Evolutionary conservation across 1,140 invertebrate species (phyloP).

Genomic region (Eriosoma lanigerum): DNA sequence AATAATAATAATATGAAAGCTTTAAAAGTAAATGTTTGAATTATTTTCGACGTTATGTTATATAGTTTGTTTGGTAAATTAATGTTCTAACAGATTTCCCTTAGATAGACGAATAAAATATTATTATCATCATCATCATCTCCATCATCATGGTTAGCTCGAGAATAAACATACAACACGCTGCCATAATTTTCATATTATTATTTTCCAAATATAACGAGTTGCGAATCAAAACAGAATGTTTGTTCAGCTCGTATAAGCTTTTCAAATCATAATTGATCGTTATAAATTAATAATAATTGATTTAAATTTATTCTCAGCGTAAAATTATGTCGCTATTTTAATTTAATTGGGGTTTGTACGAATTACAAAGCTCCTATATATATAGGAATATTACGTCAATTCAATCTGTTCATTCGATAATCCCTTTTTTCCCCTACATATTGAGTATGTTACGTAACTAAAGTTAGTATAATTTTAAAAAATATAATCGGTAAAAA

Average conservation of each 20-base stretch:
- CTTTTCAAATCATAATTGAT: neutral
- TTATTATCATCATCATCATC: no score
- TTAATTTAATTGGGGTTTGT: neutral
- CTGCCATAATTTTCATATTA: neutral
- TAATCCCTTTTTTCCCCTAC: neutral
- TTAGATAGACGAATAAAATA: neutral
- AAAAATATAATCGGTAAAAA: neutral
- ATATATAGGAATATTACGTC: neutral
- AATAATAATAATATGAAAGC: neutral
- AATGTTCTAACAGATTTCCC: neutral
- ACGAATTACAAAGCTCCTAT: neutral
- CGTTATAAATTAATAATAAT: neutral
- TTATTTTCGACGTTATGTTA: neutral
- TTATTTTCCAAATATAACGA: neutral
- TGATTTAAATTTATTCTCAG: neutral
- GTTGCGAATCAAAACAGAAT: neutral
- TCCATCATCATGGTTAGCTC: no score
- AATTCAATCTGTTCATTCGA: neutral
- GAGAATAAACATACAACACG: neutral
- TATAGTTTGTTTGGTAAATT: neutral
- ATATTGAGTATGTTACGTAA: neutral
- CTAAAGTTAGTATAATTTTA: no score
- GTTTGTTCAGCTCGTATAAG: neutral
- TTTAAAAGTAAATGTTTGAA: conserved; percentile 2
- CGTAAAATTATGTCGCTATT: neutral